Evolutionary conservation across 2,888 invertebrate species (phyloP).

Genomic region (Cephalotes varians): DNA sequence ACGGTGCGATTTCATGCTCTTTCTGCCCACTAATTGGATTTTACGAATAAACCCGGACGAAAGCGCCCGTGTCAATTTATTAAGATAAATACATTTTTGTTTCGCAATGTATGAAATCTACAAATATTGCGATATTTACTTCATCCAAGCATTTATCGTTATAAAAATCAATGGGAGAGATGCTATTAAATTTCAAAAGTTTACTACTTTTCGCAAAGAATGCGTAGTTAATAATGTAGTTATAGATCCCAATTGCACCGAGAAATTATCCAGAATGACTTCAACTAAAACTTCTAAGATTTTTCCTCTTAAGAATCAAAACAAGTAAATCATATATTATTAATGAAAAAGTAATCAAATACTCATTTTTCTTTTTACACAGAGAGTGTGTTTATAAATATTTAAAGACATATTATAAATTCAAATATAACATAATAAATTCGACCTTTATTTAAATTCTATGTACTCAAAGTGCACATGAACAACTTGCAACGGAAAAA

Average conservation of each 20-base stretch:
- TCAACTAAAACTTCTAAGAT: conserved; percentile 8
- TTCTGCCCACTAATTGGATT: conserved; percentile 37
- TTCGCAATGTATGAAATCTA: conserved; percentile 22
- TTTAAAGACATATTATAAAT: not conserved
- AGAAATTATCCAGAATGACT: conserved; percentile 19
- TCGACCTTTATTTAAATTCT: conserved; percentile 4
- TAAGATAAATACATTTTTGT: conserved; percentile 24
- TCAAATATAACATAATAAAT: not conserved
- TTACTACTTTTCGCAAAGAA: conserved; percentile 21
- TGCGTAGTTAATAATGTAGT: conserved; percentile 34
- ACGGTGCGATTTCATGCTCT: conserved; percentile 19
- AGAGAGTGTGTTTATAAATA: not conserved
- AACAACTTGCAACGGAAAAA: conserved; percentile 38
- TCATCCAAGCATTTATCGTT: not conserved
- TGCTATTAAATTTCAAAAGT: conserved; percentile 41
- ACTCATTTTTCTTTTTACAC: too few relatives aligned
- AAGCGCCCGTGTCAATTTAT: conserved; percentile 20
- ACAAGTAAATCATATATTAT: not conserved
- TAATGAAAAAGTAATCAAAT: not conserved
- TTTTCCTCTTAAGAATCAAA: not conserved
- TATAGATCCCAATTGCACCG: conserved; percentile 20
- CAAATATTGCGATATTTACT: conserved; percentile 18
- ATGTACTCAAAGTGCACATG: not conserved
- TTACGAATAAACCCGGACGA: conserved; percentile 16
- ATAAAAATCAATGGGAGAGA: not conserved